Percentiles rank a stretch among this genome's conserved stretches.
These are phyloP conservation scores for Limnephilus marmoratus DNA, from an alignment of 2,888 invertebrate genomes.

Conservation along the genomic window DNA sequence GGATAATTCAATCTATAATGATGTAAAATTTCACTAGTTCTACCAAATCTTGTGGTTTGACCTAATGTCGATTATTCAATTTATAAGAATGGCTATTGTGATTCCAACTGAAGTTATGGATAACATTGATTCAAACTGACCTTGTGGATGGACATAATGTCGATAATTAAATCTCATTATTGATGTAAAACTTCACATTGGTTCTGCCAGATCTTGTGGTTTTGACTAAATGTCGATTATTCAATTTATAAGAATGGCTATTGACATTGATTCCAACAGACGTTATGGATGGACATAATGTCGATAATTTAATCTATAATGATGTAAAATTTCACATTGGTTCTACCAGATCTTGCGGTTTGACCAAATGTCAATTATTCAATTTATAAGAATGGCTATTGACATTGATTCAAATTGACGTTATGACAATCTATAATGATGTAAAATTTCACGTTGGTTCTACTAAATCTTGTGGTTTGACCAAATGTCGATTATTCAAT, in stretches of 20 bases:
- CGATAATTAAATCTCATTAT: too few species aligned
- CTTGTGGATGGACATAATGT: too few species aligned
- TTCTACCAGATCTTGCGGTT: not conserved
- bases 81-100: too few species aligned
- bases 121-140: too few species aligned
- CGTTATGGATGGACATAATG: not conserved
- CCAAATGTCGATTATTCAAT: not conserved
- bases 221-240: not conserved
- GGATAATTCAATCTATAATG: not conserved
- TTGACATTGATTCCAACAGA: not conserved
- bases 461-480: not conserved
- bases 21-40: not conserved
- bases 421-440: not conserved
- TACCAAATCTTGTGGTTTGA: too few species aligned
- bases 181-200: not conserved
- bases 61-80: too few species aligned
- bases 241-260: not conserved
- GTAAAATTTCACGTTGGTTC: not conserved
- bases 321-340: not conserved
- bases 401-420: not conserved
- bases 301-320: not conserved
- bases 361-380: not conserved
- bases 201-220: not conserved
- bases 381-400: not conserved
- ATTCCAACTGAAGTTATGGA: too few species aligned